Evolutionary conservation across 2,797 vertebrate species (phyloP), one percentile per base, ranked within the genome.

Genomic region (Phrynocephalus guinanensis): DNA sequence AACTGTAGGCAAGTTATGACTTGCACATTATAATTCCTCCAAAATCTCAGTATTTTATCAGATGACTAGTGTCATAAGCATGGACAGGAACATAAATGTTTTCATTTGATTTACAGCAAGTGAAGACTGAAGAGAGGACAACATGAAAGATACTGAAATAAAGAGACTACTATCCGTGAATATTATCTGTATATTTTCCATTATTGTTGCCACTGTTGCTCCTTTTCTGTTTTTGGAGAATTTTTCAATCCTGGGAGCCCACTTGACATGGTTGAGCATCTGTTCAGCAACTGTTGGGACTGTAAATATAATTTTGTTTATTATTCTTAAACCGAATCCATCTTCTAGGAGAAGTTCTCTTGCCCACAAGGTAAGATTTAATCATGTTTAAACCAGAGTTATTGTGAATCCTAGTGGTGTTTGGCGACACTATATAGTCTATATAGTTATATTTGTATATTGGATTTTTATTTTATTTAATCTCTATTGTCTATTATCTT

Each of bases 61-160:
- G 26, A 77, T 13, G 30, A 52, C 1, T 30, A 44, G n/a, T 38
- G 5, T 1, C 18, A 24, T 80, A 6, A 66, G 24, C 76, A 67
- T 38, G 16, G 52, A 70, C 44, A 30, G 9, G 75, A 78, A 48
- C 6, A 44, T 44, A 80, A 84, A 33, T 88, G 8, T 6, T 38
- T 75, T 44, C 38, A 9, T 90, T 90, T 79, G 60, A 48, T 94
- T 93, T 92, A 20, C 93, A 80, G 88, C 92, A 93, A 94, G 91
- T 87, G 92, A 67, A 26, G 6, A 79, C 22, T 38, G 28, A 1
- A 13, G 70, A 44, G 90, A 84, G 86, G 11, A 3, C 93, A 73
- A 71, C 73, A 99, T 99, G 99, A 98, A 97, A 97, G 98, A 98
- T 92, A 95, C 95, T n/a, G 98, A 98, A 71, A 95, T 98, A 82